Conservation (phyloP, 1,140 invertebrate genomes). For the Lanistes nyassanus region DNA sequence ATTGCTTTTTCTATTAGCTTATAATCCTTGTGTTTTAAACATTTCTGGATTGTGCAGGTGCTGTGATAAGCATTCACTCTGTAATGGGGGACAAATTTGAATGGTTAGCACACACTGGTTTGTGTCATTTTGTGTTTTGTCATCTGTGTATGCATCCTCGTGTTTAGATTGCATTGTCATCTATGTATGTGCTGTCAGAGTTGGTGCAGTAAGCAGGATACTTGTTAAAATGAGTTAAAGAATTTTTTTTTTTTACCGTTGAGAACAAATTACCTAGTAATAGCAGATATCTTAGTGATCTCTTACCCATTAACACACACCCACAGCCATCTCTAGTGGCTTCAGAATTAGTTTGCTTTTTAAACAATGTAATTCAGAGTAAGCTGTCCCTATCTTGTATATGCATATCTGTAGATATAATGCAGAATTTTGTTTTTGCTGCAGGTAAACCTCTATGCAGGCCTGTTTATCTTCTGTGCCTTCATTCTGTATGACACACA, state of each 20-base stretch:
- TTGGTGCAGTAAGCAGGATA: no score
- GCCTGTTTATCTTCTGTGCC: conserved; percentile 89
- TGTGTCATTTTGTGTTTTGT: no score
- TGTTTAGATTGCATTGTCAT: no score
- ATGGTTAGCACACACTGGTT: neutral
- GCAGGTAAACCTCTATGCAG: conserved; percentile 86
- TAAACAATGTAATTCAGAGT: neutral
- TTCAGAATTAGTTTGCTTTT: neutral
- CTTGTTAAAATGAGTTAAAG: no score
- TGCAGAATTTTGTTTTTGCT: conserved; percentile 36
- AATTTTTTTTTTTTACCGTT: no score
- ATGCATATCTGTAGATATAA: neutral
- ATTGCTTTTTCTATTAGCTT: neutral
- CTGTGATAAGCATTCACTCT: neutral
- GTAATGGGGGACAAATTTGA: neutral
- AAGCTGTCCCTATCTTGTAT: neutral
- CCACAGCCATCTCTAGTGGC: no score
- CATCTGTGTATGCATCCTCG: no score
- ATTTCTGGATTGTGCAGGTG: conserved; percentile 9
- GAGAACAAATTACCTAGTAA: no score
- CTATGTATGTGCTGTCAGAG: no score
- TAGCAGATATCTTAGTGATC: no score
- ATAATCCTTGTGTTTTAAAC: neutral
- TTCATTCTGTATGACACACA: conserved; percentile 97
- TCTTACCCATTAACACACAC: no score